Evolutionary conservation across 2,113 vertebrate species (phyloP).

Genomic region (Bos javanicus): DNA sequence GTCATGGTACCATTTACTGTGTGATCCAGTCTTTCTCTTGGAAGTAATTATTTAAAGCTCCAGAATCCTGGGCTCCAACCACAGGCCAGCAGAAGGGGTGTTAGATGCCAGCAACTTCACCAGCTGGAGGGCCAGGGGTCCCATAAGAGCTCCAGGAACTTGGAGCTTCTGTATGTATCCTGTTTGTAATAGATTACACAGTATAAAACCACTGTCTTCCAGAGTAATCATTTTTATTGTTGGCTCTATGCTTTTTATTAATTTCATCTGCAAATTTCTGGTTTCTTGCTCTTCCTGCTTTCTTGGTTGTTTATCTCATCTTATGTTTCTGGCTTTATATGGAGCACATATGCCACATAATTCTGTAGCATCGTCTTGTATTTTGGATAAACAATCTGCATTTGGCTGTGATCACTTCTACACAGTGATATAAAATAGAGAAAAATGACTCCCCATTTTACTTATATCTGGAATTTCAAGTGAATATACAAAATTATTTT

Average conservation of each 20-base stretch:
- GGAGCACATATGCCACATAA: background rate
- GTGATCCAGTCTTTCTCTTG: background rate
- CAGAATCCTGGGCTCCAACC: background rate
- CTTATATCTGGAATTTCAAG: slow-evolving; percentile 14
- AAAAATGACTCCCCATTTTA: background rate
- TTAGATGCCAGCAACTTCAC: background rate
- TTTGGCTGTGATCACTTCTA: slow-evolving; percentile 20
- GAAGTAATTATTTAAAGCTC: background rate
- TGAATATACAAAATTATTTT: slow-evolving; percentile 37
- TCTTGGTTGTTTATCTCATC: background rate
- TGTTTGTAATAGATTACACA: background rate
- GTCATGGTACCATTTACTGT: background rate
- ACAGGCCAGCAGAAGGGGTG: background rate
- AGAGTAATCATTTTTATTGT: background rate
- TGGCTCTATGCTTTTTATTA: background rate
- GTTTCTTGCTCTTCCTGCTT: background rate
- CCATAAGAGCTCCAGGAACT: background rate
- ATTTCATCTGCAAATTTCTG: background rate
- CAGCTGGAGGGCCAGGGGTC: background rate
- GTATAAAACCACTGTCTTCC: background rate
- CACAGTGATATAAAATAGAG: background rate
- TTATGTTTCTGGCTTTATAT: background rate
- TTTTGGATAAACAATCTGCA: background rate
- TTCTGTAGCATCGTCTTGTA: background rate
- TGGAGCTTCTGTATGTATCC: background rate